A percentile compares a stretch with the other conserved stretches of the same genome.
These are phyloP conservation scores for Diploptera punctata DNA, from an alignment of 2,888 invertebrate genomes.

Conservation along the genomic window DNA sequence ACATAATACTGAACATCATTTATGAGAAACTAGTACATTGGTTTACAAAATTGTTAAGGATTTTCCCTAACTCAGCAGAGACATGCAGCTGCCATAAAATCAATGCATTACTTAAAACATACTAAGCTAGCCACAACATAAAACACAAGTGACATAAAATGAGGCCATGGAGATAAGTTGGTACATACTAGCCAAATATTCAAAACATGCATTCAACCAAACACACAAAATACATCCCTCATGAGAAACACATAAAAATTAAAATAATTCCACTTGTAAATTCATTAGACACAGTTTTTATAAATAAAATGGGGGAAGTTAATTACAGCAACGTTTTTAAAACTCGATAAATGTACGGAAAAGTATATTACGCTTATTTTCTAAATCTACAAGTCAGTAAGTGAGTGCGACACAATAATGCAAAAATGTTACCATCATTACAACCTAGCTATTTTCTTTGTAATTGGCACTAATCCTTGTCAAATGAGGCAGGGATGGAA, in stretches of 20 bases:
- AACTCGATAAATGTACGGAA: constrained; percentile 38
- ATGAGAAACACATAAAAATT: constrained; percentile 18
- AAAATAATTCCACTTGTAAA: constrained; percentile 11
- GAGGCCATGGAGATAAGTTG: constrained; percentile 32
- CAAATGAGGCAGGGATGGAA: constrained; percentile 40
- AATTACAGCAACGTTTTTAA: constrained; percentile 38
- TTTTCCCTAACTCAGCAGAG: constrained; percentile 14
- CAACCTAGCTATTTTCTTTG: constrained; percentile 35
- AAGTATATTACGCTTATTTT: constrained; percentile 37
- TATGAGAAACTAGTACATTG: constrained; percentile 23
- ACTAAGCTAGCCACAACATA: constrained; percentile 38
- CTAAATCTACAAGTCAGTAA: constrained; percentile 40
- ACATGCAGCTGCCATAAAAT: constrained; percentile 25
- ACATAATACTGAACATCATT: constrained; percentile 32
- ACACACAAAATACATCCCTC: constrained; percentile 25
- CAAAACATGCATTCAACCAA: constrained; percentile 27
- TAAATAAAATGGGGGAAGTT: constrained; percentile 29
- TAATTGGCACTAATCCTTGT: constrained; percentile 43
- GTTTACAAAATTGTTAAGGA: constrained; percentile 14
- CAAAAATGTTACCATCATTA: constrained; percentile 32
- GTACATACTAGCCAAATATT: constrained; percentile 19
- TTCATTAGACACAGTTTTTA: constrained; percentile 7
- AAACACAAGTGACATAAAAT: constrained; percentile 36
- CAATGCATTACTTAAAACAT: constrained; percentile 31
- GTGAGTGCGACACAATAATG: constrained; percentile 41